Evolutionary conservation across 53 echinoderm and acorn worm genomes (phyloP).

Genomic region (Apostichopus leukothele): DNA sequence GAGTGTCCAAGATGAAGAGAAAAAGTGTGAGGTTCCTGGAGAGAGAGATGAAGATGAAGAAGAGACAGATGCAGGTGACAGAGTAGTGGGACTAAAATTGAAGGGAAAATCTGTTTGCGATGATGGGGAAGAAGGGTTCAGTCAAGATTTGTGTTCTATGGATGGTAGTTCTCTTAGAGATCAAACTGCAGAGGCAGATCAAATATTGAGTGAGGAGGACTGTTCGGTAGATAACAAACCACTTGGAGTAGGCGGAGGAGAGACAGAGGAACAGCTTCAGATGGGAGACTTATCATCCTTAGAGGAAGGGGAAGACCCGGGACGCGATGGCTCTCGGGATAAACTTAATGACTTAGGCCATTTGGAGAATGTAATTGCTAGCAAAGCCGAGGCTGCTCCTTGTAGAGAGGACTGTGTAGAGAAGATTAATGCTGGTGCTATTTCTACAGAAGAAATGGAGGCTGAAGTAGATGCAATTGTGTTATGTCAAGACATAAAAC

Average conservation of each 20-base stretch:
- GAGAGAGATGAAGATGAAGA: conserved; percentile 7
- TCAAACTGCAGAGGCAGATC: no score
- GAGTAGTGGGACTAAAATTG: neutral
- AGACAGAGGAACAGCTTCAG: neutral
- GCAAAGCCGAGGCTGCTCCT: neutral
- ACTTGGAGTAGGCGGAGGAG: neutral
- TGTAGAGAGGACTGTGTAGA: neutral
- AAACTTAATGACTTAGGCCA: neutral
- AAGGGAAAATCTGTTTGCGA: neutral
- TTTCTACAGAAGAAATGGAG: neutral
- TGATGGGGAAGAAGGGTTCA: neutral
- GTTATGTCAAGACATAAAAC: neutral
- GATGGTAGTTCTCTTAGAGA: no score
- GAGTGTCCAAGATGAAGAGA: neutral
- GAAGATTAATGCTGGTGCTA: neutral
- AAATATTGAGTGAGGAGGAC: no score
- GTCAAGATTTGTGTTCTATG: neutral
- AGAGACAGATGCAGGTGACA: neutral
- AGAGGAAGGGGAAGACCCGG: neutral
- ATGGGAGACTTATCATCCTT: neutral
- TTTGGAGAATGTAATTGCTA: neutral
- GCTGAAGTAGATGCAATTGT: neutral
- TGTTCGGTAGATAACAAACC: neutral
- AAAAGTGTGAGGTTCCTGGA: neutral
- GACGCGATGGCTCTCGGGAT: neutral